phyloP scores from a whole-genome alignment of 2,797 vertebrate species.

The Lepilemur septentrionalis region DNA sequence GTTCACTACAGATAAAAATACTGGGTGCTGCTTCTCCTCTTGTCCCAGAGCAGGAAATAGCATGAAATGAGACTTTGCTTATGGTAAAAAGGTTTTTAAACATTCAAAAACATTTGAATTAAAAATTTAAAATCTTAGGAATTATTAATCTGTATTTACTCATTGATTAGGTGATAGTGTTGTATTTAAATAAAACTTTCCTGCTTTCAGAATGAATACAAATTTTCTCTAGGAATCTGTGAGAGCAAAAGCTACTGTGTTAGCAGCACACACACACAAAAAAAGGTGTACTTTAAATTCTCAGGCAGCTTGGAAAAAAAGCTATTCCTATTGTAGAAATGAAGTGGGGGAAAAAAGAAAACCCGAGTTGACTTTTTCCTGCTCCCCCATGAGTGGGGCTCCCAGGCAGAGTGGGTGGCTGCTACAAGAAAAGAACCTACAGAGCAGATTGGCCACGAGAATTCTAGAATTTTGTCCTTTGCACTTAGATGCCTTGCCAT shows the following conservation, averaged over 20 bases:
- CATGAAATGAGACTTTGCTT: not conserved
- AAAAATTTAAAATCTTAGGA: not conserved
- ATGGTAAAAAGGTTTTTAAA: not conserved
- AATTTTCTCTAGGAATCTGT: slow-evolving; percentile 28
- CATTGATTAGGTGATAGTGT: not conserved
- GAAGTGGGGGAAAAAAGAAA: slow-evolving; percentile 8
- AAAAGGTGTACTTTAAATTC: slow-evolving; percentile 57
- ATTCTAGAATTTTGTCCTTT: slow-evolving; percentile 79
- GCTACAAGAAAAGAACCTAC: slow-evolving; percentile 68
- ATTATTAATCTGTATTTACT: not conserved
- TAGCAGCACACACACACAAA: not conserved
- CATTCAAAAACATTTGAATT: too few species aligned
- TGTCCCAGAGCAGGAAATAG: not conserved
- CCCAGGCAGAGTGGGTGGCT: slow-evolving; percentile 71
- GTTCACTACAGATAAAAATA: not conserved
- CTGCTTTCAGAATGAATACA: slow-evolving; percentile 1
- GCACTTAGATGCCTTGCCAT: slow-evolving; percentile 78
- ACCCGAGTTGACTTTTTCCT: slow-evolving; percentile 62
- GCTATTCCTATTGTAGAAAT: slow-evolving; percentile 63
- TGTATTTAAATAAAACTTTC: not conserved
- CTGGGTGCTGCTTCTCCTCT: not conserved
- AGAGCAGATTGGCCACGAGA: slow-evolving; percentile 78
- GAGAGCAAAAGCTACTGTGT: slow-evolving; percentile 14
- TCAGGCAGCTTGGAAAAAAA: slow-evolving; percentile 58
- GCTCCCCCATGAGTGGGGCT: slow-evolving; percentile 61